phyloP scores from a whole-genome alignment of 2,113 vertebrate species.

The Cebidichthys violaceus region DNA sequence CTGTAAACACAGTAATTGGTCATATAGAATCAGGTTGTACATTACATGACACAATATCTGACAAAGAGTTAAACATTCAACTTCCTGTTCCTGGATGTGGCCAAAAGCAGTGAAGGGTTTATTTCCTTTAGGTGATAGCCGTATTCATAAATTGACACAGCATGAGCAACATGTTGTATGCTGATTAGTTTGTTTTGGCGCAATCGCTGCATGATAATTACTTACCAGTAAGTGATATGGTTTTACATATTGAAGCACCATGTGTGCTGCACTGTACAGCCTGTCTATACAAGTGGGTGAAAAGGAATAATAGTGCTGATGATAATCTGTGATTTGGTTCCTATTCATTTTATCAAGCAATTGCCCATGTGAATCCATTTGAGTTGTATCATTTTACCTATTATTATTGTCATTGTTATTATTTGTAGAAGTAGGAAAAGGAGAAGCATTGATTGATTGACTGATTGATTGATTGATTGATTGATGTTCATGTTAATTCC shows the following conservation, averaged over 20 bases:
- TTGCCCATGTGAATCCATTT: conserved; percentile 2
- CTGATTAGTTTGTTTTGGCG: conserved; percentile 70
- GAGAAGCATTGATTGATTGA: conserved; percentile 11
- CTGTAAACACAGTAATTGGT: conserved; percentile 13
- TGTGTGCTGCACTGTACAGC: conserved; percentile 40
- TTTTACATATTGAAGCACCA: conserved; percentile 70
- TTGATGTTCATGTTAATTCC: conserved; percentile 47
- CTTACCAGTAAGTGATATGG: conserved; percentile 64
- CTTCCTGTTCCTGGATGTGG: background rate
- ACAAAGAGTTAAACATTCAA: conserved; percentile 20
- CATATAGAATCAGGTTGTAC: background rate
- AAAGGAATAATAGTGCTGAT: conserved; percentile 49
- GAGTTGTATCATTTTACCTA: background rate
- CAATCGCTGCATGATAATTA: conserved; percentile 73
- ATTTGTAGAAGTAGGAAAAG: background rate
- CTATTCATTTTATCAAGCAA: conserved; percentile 33
- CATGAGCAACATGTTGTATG: conserved; percentile 58
- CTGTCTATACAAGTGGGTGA: conserved; percentile 39
- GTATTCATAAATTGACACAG: conserved; percentile 50
- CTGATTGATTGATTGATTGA: conserved; percentile 9
- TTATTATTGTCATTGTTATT: conserved; percentile 6
- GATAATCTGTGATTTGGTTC: conserved; percentile 41
- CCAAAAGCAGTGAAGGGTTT: conserved; percentile 18
- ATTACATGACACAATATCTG: conserved; percentile 9
- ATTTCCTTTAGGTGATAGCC: conserved; percentile 54